These are phyloP conservation scores for Tetrao urogallus DNA, from an alignment of 2,113 vertebrate genomes.

Conservation along the genomic window DNA sequence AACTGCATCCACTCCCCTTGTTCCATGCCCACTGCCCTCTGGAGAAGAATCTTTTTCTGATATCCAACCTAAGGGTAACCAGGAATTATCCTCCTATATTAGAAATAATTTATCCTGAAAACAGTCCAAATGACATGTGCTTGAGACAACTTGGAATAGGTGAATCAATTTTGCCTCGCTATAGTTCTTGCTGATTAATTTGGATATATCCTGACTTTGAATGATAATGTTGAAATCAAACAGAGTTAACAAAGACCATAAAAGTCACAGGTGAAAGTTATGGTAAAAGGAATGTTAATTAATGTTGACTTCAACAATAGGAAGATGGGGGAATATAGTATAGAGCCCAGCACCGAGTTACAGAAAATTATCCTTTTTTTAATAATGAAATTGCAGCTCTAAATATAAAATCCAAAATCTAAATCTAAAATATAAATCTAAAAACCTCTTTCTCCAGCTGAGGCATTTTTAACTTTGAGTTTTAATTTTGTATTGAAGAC, in stretches of 20 bases:
- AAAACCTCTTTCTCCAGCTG: rapidly evolving
- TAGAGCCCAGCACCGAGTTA: neutral
- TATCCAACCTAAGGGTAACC: neutral
- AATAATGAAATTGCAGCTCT: neutral
- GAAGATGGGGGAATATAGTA: neutral
- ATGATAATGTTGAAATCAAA: neutral
- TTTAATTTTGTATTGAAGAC: neutral
- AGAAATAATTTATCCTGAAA: neutral
- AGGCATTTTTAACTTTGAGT: neutral
- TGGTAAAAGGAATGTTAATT: neutral
- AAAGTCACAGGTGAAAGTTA: neutral
- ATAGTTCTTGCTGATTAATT: slow-evolving; percentile 5
- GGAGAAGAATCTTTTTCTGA: no score
- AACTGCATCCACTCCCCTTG: no score
- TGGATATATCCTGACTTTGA: neutral
- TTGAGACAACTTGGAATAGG: slow-evolving; percentile 22
- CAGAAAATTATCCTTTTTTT: neutral
- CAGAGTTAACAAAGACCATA: neutral
- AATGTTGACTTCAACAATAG: neutral
- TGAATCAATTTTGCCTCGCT: slow-evolving; percentile 42
- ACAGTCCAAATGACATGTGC: neutral
- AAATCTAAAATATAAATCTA: neutral
- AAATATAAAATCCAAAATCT: neutral
- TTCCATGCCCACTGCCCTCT: no score
- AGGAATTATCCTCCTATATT: neutral